Evolutionary conservation across 2,797 vertebrate genomes (phyloP).

Genomic region (Chromis chromis): DNA sequence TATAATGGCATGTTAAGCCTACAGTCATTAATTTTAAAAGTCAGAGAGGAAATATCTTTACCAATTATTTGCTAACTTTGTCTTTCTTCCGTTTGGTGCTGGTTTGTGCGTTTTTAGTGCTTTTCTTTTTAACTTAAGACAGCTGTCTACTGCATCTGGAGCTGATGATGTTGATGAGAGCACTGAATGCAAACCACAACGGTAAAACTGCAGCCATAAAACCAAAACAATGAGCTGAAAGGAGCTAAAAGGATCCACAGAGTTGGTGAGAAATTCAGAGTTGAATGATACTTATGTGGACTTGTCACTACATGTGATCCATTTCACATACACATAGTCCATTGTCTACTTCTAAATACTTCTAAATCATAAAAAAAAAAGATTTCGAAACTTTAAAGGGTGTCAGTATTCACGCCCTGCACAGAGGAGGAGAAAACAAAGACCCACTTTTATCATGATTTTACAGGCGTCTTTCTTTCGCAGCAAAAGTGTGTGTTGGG

Average conservation of each 20-base stretch:
- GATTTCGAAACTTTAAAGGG: background rate
- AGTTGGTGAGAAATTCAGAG: background rate
- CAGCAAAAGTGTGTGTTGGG: background rate
- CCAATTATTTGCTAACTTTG: no score
- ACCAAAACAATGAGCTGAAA: constrained; percentile 2
- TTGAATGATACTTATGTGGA: no score
- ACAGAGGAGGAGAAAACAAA: no score
- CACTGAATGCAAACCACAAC: background rate
- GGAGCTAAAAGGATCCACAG: background rate
- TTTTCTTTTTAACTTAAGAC: background rate
- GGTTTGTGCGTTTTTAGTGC: no score
- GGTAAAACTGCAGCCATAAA: background rate
- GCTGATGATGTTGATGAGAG: background rate
- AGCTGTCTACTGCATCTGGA: background rate
- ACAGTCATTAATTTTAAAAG: no score
- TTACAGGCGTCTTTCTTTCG: background rate
- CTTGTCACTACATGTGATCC: background rate
- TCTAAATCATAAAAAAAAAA: background rate
- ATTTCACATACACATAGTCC: background rate
- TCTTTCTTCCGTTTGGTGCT: background rate
- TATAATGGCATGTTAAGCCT: no score
- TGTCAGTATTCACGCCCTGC: no score
- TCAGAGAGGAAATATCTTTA: no score
- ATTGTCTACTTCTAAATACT: no score
- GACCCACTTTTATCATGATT: no score